phyloP scores from a whole-genome alignment of 2,113 vertebrate species.

The Scortum barcoo region DNA sequence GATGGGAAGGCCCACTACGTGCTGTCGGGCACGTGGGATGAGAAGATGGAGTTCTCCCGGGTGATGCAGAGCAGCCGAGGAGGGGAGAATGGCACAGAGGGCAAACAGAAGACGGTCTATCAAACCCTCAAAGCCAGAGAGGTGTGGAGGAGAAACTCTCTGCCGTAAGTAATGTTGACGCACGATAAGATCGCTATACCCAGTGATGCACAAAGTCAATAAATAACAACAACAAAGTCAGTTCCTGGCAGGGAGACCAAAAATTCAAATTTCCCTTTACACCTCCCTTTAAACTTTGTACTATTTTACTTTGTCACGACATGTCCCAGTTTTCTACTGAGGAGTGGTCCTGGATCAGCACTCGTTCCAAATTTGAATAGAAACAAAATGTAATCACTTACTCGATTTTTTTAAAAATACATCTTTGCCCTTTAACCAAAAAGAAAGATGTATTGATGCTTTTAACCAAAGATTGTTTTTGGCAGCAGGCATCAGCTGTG shows the following conservation, averaged over 20 bases:
- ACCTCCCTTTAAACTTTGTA: too few species aligned
- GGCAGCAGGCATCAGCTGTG: too few species aligned
- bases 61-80: constrained; percentile 84
- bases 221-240: neutral
- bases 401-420: neutral
- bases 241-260: too few species aligned
- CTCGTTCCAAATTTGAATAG: too few species aligned
- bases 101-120: constrained; percentile 87
- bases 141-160: constrained; percentile 92
- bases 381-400: neutral
- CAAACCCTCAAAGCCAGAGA: constrained; percentile 89
- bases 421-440: neutral
- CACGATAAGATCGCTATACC: too few species aligned
- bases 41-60: constrained; percentile 96
- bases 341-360: too few species aligned
- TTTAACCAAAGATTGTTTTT: neutral
- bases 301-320: too few species aligned
- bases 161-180: constrained; percentile 88
- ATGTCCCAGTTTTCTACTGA: too few species aligned
- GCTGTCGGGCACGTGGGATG: constrained; percentile 96
- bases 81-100: constrained; percentile 90
- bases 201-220: too few species aligned
- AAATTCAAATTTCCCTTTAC: too few species aligned
- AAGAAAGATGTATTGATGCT: neutral
- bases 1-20: constrained; percentile 92